phyloP scores from a whole-genome alignment of 1,140 invertebrate genomes.

The Eurytemora carolleeae region DNA sequence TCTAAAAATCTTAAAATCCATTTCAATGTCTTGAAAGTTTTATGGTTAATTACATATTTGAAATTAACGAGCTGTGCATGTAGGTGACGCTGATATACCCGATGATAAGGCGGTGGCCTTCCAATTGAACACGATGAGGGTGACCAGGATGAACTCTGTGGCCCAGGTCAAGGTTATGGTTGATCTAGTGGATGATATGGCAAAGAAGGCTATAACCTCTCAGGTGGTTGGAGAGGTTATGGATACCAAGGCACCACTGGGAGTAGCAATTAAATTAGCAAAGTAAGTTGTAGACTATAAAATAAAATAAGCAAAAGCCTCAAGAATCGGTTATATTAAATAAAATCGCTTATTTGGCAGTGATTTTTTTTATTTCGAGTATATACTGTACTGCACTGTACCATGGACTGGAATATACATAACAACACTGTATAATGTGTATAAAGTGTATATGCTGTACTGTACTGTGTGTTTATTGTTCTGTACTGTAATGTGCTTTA shows the following conservation, averaged over 20 bases:
- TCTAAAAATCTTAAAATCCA: no score
- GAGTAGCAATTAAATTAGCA: slow-evolving; percentile 7
- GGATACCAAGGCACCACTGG: background rate
- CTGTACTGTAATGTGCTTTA: no score
- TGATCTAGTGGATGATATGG: slow-evolving; percentile 6
- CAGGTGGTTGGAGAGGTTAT: background rate
- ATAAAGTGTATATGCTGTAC: no score
- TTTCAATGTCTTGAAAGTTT: no score
- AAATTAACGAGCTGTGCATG: no score
- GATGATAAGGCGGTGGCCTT: slow-evolving; percentile 5
- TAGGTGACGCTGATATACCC: slow-evolving; percentile 9
- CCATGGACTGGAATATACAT: no score
- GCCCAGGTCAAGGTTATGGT: slow-evolving; percentile 3
- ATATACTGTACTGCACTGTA: background rate
- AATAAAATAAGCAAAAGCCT: background rate
- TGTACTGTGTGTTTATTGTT: no score
- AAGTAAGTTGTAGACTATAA: slow-evolving; percentile 6
- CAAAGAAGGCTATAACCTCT: background rate
- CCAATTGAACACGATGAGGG: background rate
- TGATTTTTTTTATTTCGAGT: background rate
- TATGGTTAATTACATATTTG: no score
- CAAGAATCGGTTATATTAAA: background rate
- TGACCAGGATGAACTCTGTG: slow-evolving; percentile 8
- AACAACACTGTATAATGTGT: no score
- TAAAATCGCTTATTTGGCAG: background rate